These are phyloP conservation scores for Parus major DNA, from an alignment of 2,113 vertebrate genomes.

Conservation along the genomic window DNA sequence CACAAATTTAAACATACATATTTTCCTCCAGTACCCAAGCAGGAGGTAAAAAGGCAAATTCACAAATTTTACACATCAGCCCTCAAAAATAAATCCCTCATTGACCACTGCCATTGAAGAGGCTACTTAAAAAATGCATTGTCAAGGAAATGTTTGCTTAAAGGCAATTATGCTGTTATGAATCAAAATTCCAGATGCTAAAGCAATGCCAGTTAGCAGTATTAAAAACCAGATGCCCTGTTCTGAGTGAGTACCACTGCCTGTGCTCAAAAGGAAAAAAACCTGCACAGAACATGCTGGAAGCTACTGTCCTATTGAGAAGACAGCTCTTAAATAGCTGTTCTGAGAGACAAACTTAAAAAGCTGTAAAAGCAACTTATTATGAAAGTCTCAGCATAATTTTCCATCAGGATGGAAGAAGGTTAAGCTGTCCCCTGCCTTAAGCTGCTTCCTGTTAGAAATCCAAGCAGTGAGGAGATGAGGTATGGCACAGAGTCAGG, in stretches of 20 bases:
- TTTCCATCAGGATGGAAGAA: conserved; percentile 41
- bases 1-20: neutral
- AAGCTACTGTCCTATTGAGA: conserved; percentile 50
- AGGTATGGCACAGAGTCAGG: conserved; percentile 35
- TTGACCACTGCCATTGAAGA: neutral
- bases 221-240: conserved; percentile 52
- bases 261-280: neutral
- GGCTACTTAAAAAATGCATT: neutral
- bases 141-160: conserved; percentile 1
- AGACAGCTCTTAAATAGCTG: conserved; percentile 57
- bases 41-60: neutral
- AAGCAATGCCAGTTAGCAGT: conserved; percentile 60
- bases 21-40: neutral
- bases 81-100: neutral
- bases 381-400: conserved; percentile 63
- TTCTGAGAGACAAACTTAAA: conserved; percentile 37
- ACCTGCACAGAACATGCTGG: conserved; percentile 29
- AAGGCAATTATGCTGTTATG: conserved; percentile 33
- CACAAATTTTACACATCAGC: neutral
- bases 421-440: conserved; percentile 61
- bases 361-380: conserved; percentile 58
- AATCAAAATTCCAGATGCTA: conserved; percentile 65
- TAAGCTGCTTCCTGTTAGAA: conserved; percentile 44
- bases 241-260: conserved; percentile 23
- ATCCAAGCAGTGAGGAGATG: neutral